Evolutionary conservation across 2,797 vertebrate genomes (phyloP).

Genomic region (Balearica regulorum): DNA sequence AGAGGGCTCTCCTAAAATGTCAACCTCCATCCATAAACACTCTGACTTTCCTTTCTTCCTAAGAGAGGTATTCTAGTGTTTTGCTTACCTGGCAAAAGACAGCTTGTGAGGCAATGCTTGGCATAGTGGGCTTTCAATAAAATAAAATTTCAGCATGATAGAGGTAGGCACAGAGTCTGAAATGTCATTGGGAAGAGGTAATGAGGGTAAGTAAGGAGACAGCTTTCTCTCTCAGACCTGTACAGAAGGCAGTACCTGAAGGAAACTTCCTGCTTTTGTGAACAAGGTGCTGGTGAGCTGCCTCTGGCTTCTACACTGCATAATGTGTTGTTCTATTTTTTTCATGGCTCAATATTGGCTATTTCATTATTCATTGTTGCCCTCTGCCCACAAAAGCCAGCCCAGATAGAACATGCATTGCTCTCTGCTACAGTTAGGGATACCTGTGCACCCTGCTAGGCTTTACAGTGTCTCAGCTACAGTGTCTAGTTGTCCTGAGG

Average conservation of each 20-base stretch:
- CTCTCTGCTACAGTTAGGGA: neutral
- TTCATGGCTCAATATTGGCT: neutral
- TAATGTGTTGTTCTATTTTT: neutral
- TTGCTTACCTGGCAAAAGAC: neutral
- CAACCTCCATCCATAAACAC: neutral
- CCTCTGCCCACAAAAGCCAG: neutral
- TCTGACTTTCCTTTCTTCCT: neutral
- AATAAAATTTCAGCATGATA: neutral
- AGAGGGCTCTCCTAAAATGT: neutral
- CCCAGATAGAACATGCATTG: neutral
- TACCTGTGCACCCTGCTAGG: neutral
- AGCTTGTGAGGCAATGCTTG: neutral
- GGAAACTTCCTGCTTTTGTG: neutral
- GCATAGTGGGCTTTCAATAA: neutral
- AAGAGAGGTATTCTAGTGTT: neutral
- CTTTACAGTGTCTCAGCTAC: neutral
- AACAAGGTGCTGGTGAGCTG: neutral
- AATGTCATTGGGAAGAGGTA: neutral
- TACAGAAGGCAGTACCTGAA: neutral
- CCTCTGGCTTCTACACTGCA: neutral
- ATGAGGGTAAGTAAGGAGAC: neutral
- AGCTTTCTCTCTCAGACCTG: neutral
- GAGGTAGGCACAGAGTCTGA: neutral
- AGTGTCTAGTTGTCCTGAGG: neutral
- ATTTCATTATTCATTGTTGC: neutral